Evolutionary conservation across 2,113 vertebrate genomes (phyloP), one percentile per base, ranked within the genome.

Genomic region (Corvus moneduloides): DNA sequence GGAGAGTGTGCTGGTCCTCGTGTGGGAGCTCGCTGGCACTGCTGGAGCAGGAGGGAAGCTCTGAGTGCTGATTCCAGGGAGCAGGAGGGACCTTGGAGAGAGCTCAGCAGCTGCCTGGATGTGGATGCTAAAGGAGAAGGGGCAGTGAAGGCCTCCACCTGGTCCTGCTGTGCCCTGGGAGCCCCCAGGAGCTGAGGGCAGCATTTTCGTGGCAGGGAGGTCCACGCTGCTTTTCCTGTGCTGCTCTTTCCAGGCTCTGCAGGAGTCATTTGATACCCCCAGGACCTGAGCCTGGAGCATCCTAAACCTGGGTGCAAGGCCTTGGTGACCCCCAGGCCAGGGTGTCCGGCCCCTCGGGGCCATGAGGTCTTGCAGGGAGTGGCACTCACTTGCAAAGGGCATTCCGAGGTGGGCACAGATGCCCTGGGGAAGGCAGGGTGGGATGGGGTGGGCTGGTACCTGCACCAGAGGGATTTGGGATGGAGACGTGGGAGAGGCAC

Each of bases 351-450:
- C 13, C 51, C 18, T 6, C 0, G 0, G 16, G 14, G 26, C 52
- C 44, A 11, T 13, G 49, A 39, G 44, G n/a, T 41, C 58, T 52
- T 55, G 16, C n/a, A 49, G 71, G 51, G 52, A 16, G 28, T 7
- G 13, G 27, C 2, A 4, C 3, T 14, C 14, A 5, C 19, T 22
- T 11, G 12, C 37, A 10, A 10, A n/a, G 55, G 1, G 23, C 21
- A 1, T 1, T 3, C 23, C 22, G 8, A 2, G 68, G 28, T 28
- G 33, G 54, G 26, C 2, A 9, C 7, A 1, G 79, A 1, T 3
- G 7, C 26, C 59, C 5, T 5, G 10, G 49, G 58, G 44, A 17
- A 10, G 44, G 49, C 21, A 23, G 64, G 63, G 2, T 3, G 35
- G 26, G 30, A 4, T 2, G 33, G 4, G 35, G 8, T 1, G 17